A percentile compares a stretch with the other conserved stretches of the same genome.
phyloP scores from a whole-genome alignment of 92 coral and sea anemone genomes.

The Bergia puertoricense region DNA sequence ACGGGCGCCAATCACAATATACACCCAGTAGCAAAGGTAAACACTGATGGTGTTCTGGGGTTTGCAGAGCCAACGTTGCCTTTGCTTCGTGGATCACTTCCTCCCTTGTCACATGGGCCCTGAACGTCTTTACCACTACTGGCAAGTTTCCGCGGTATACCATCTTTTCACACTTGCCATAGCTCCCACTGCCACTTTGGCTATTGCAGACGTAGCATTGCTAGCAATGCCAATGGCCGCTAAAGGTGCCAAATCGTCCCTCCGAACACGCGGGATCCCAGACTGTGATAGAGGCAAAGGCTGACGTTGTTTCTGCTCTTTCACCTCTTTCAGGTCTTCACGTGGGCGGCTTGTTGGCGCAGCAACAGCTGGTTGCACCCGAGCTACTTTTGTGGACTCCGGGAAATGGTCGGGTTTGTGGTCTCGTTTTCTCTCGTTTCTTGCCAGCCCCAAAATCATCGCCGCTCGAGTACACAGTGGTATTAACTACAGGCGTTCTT shows the following conservation, averaged over 20 bases:
- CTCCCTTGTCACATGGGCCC: background rate
- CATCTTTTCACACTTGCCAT: background rate
- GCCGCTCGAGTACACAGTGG: too few species aligned
- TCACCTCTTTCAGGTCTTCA: too few species aligned
- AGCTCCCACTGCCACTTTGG: constrained; percentile 11
- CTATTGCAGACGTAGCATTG: background rate
- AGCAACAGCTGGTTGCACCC: too few species aligned
- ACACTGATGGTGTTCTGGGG: background rate
- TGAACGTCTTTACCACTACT: background rate
- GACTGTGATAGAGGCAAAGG: too few species aligned
- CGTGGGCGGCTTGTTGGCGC: too few species aligned
- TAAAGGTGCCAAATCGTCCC: background rate
- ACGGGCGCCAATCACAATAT: background rate
- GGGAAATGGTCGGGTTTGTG: too few species aligned
- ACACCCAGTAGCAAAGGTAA: background rate
- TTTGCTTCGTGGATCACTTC: constrained; percentile 9
- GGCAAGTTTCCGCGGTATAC: background rate
- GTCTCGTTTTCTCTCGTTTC: too few species aligned
- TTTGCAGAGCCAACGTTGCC: background rate
- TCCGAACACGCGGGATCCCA: background rate
- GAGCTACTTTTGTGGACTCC: too few species aligned
- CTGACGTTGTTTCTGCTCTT: too few species aligned
- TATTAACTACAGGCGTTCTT: too few species aligned
- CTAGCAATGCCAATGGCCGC: too few species aligned
- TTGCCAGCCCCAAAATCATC: too few species aligned